Percentiles rank a stretch among this genome's conserved stretches.
phyloP scores from a whole-genome alignment of 2,888 invertebrate genomes.

The Panorpa germanica region DNA sequence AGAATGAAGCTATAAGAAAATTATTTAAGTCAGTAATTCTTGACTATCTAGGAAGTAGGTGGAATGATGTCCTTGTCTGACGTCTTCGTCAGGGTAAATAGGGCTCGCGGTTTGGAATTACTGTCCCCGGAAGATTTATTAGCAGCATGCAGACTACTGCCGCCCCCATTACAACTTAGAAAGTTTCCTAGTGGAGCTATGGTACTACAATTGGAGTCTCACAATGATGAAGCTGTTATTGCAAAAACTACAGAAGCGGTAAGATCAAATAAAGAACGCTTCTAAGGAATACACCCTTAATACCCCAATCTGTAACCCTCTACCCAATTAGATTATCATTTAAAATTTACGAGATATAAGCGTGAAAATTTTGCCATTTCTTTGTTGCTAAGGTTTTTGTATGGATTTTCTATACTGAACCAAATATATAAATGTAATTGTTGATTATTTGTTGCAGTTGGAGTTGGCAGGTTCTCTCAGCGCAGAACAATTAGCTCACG shows the following conservation, averaged over 20 bases:
- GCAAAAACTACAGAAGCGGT: constrained; percentile 45
- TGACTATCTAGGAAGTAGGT: constrained; percentile 49
- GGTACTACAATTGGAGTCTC: constrained; percentile 69
- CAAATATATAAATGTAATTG: constrained; percentile 2
- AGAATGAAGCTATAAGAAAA: constrained; percentile 1
- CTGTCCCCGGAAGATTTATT: constrained; percentile 93
- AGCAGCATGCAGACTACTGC: constrained; percentile 60
- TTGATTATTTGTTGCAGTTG: constrained; percentile 22
- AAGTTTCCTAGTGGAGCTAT: constrained; percentile 90
- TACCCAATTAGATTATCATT: neutral
- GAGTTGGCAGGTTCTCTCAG: constrained; percentile 51
- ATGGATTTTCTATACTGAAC: neutral
- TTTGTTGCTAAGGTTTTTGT: neutral
- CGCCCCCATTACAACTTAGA: constrained; percentile 55
- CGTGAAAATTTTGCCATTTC: neutral
- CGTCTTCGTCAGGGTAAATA: constrained; percentile 90
- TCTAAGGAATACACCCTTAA: neutral
- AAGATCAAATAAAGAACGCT: constrained; percentile 14
- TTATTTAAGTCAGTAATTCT: neutral
- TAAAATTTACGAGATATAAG: neutral
- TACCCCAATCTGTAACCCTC: neutral
- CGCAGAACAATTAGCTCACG: constrained; percentile 72
- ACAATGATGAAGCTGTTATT: constrained; percentile 51
- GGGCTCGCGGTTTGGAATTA: constrained; percentile 88
- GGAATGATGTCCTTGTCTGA: constrained; percentile 96